These are phyloP conservation scores for Drosophila takahashii DNA, from an alignment of 1,140 invertebrate genomes.

Conservation along the genomic window DNA sequence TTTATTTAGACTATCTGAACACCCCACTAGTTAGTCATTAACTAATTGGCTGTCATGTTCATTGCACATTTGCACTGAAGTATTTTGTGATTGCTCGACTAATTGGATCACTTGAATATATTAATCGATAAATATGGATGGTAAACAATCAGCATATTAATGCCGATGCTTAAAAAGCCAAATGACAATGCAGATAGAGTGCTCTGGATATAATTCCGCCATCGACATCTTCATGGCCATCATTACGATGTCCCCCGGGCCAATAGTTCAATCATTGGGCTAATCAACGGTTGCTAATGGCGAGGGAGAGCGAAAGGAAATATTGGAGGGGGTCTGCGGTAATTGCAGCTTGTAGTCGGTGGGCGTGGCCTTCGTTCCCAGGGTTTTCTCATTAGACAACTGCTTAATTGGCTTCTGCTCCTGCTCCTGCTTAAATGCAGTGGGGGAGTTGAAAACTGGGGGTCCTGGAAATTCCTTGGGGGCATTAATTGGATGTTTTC, in stretches of 20 bases:
- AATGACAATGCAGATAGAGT: background rate
- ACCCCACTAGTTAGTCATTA: slow-evolving; percentile 28
- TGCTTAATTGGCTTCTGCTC: slow-evolving; percentile 55
- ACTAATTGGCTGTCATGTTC: slow-evolving; percentile 52
- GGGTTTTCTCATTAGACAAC: slow-evolving; percentile 50
- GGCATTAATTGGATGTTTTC: slow-evolving; percentile 46
- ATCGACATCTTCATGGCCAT: slow-evolving; percentile 2
- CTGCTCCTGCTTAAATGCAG: slow-evolving; percentile 1
- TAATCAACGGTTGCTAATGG: slow-evolving; percentile 59
- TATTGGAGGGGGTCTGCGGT: background rate
- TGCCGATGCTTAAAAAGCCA: background rate
- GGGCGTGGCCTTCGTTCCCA: slow-evolving; percentile 40
- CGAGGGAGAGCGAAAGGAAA: slow-evolving; percentile 9
- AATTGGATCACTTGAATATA: slow-evolving; percentile 39
- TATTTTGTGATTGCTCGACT: slow-evolving; percentile 33
- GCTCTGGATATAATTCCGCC: background rate
- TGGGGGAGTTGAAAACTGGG: background rate
- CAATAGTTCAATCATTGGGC: slow-evolving; percentile 69
- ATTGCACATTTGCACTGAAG: slow-evolving; percentile 36
- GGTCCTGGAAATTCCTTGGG: slow-evolving; percentile 20
- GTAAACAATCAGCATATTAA: background rate
- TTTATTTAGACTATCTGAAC: background rate
- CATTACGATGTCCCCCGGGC: slow-evolving; percentile 29
- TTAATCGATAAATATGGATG: slow-evolving; percentile 3
- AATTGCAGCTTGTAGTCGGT: slow-evolving; percentile 45